A percentile compares a stretch with the other conserved stretches of the same genome.
Evolutionary conservation across 1,140 invertebrate species (phyloP).

Genomic region (Arion vulgaris): DNA sequence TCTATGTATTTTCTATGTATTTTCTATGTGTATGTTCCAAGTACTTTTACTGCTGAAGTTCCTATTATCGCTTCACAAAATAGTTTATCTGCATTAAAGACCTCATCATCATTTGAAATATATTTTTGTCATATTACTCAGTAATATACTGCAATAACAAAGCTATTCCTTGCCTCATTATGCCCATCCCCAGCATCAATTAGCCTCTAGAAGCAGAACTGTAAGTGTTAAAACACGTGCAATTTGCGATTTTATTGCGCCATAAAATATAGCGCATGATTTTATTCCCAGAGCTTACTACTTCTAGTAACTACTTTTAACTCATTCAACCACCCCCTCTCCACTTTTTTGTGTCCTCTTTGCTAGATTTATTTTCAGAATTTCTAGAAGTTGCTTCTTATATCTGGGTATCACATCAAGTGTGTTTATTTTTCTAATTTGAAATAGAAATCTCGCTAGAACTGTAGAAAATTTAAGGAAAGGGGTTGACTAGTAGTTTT

Average conservation of each 20-base stretch:
- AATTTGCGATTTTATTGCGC: constrained; percentile 3
- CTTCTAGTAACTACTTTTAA: not conserved
- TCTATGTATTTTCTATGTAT: too few species aligned
- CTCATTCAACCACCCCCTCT: not conserved
- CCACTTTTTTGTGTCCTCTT: not conserved
- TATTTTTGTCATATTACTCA: not conserved
- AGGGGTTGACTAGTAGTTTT: not conserved
- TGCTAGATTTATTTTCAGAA: not conserved
- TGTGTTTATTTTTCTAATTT: constrained; percentile 5
- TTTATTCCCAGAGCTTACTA: not conserved
- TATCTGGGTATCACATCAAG: not conserved
- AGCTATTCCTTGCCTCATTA: not conserved
- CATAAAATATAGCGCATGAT: not conserved
- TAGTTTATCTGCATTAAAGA: not conserved
- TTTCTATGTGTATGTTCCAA: too few species aligned
- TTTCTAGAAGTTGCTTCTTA: not conserved
- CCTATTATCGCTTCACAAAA: not conserved
- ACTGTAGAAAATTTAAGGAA: not conserved
- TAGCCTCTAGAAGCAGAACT: not conserved
- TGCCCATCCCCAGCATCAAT: not conserved
- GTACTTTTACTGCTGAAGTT: too few species aligned
- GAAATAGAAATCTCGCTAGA: not conserved
- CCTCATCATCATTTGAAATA: not conserved
- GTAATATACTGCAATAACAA: not conserved
- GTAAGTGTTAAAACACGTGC: not conserved